These are phyloP conservation scores for Machimus atricapillus DNA, from an alignment of 2,888 invertebrate genomes.

Conservation along the genomic window DNA sequence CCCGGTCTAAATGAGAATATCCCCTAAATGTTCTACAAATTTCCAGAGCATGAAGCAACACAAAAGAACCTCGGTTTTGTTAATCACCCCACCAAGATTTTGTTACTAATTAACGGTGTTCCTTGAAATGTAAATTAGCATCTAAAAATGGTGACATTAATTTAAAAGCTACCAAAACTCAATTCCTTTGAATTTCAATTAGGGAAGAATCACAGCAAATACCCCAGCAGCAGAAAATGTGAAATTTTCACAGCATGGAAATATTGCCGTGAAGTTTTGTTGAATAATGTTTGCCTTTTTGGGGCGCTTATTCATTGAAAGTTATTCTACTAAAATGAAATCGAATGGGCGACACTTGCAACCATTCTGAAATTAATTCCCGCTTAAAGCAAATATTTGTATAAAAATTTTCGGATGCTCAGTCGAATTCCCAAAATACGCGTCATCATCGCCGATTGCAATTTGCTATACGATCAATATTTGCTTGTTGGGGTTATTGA, in stretches of 20 bases:
- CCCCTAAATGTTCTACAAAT: too few species aligned
- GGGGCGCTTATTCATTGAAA: background rate
- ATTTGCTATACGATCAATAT: slow-evolving; percentile 1
- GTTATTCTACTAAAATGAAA: background rate
- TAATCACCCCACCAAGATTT: background rate
- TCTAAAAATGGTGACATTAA: background rate
- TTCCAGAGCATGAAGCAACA: too few species aligned
- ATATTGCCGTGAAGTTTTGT: background rate
- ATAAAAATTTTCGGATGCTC: background rate
- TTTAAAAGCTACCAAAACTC: background rate
- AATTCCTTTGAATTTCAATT: background rate
- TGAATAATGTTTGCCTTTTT: background rate
- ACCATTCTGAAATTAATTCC: background rate
- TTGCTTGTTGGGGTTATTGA: slow-evolving; percentile 1
- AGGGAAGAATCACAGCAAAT: background rate
- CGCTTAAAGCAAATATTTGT: background rate
- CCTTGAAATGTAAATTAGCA: background rate
- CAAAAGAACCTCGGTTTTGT: too few species aligned
- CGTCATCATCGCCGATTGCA: background rate
- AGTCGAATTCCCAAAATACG: background rate
- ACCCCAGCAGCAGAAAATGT: background rate
- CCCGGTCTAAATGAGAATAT: too few species aligned
- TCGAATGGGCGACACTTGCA: background rate
- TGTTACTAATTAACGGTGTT: background rate
- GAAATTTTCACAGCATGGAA: background rate